Evolutionary conservation across 2,888 invertebrate species (phyloP), one percentile per base, ranked within the genome.

Genomic region (Acleris emargana): DNA sequence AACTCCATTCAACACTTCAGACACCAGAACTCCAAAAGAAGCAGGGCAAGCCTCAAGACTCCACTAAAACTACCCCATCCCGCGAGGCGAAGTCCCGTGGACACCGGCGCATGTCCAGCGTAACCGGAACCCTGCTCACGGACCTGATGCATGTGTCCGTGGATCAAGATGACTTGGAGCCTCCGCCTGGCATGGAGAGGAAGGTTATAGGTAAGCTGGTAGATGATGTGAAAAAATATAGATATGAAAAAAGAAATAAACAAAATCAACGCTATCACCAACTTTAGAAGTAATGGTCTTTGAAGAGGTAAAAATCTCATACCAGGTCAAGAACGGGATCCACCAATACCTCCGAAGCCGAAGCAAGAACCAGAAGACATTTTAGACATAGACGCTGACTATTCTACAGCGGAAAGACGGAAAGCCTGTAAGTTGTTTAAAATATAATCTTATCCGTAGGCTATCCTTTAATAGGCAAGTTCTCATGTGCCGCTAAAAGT

Each of bases 301-400:
- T 32, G 32, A 32, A 32, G 25, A 13, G 17, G 25, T n/a, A 7
- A 18, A 22, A 22, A 20, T 43, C 17, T 17, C 11, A 45, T 57
- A 32, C 18, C 59, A 91, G 91, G 88, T 7, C 91, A 91, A 83
- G 91, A 91, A 73, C 80, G 89, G 70, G 91, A 91, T 54, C 87
- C 87, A 38, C 79, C 81, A 0, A 76, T 82, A 9, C 75, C 80
- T 3, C 72, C 78, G 5, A 89, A 85, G 67, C 78, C 86, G 7
- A 89, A 88, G 61, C 87, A 89, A 72, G 91, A 93, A 66, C 79
- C 81, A n/a, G 92, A 91, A 73, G 91, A 91, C 16, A 89, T 91
- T n/a, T 67, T 91, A 18, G 93, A 93, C 54, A 81, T 87, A 45
- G 91, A 93, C 52, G 81, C 81, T 18, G 89, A 91, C 49, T 90